phyloP scores from a whole-genome alignment of 2,888 invertebrate species.

The Bellardia pandia region DNA sequence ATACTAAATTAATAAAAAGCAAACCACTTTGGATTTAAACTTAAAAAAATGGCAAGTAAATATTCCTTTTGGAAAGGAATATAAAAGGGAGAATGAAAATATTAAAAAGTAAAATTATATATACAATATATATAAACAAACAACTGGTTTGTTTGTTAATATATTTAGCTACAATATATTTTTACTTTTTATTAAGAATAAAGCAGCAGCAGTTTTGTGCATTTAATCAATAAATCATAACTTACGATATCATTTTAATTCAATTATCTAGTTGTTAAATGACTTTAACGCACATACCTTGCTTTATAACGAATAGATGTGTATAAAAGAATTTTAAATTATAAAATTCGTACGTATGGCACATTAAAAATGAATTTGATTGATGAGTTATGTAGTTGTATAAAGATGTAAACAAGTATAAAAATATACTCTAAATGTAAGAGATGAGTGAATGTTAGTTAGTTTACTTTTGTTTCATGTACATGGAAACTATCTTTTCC shows the following conservation, averaged over 20 bases:
- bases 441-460: background rate
- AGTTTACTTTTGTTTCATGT: slow-evolving; percentile 80
- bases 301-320: background rate
- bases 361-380: slow-evolving; percentile 57
- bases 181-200: slow-evolving; percentile 1
- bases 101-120: background rate
- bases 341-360: slow-evolving; percentile 69
- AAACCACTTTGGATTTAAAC: slow-evolving; percentile 39
- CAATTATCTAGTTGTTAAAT: slow-evolving; percentile 6
- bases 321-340: slow-evolving; percentile 11
- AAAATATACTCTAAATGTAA: slow-evolving; percentile 35
- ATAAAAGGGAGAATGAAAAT: slow-evolving; percentile 2
- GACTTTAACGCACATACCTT: slow-evolving; percentile 22
- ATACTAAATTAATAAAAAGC: slow-evolving; percentile 27
- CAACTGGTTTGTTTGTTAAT: slow-evolving; percentile 7
- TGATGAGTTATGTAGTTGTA: slow-evolving; percentile 36
- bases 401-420: slow-evolving; percentile 4
- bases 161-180: background rate
- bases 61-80: background rate
- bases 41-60: slow-evolving; percentile 67
- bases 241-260: background rate
- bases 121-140: background rate
- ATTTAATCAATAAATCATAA: slow-evolving; percentile 16
- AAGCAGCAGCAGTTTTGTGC: slow-evolving; percentile 11
- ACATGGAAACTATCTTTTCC: slow-evolving; percentile 85